Percentiles rank a stretch among this genome's conserved stretches.
phyloP scores from a whole-genome alignment of 1,140 invertebrate species.

The Drosophila azteca region DNA sequence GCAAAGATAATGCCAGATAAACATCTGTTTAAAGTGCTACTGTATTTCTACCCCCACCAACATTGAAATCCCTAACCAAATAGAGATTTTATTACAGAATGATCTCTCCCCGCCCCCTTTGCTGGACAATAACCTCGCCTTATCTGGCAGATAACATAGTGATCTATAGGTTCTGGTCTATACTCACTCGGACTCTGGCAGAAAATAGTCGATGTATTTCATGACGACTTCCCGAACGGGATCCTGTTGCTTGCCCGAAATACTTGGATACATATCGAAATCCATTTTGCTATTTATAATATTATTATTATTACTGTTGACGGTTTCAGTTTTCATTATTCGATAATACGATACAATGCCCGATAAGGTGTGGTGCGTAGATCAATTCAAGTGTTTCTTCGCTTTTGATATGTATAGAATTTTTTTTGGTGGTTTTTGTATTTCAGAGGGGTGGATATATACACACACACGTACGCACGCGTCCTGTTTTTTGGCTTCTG shows the following conservation, averaged over 20 bases:
- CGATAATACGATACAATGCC: slow-evolving; percentile 29
- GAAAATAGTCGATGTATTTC: slow-evolving; percentile 88
- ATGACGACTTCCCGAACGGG: slow-evolving; percentile 87
- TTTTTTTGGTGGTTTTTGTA: slow-evolving; percentile 16
- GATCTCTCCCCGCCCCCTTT: slow-evolving; percentile 6
- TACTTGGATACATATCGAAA: slow-evolving; percentile 86
- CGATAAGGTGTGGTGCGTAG: slow-evolving; percentile 7
- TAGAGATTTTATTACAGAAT: slow-evolving; percentile 19
- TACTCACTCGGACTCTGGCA: slow-evolving; percentile 88
- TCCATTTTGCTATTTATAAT: slow-evolving; percentile 81
- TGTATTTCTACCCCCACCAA: slow-evolving; percentile 13
- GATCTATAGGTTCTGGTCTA: too few species aligned
- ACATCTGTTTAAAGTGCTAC: slow-evolving; percentile 27
- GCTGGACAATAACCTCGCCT: slow-evolving; percentile 21
- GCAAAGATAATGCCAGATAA: slow-evolving; percentile 23
- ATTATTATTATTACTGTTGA: slow-evolving; percentile 45
- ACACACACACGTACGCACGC: slow-evolving; percentile 19
- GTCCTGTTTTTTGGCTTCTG: background rate
- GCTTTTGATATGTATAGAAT: slow-evolving; percentile 37
- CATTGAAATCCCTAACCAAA: slow-evolving; percentile 7
- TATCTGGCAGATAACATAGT: background rate
- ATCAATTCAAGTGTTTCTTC: too few species aligned
- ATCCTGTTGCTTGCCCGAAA: slow-evolving; percentile 87
- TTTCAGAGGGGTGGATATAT: slow-evolving; percentile 11
- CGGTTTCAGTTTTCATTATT: slow-evolving; percentile 79